Evolutionary conservation across 2,113 vertebrate species (phyloP).

Genomic region (Pituophis catenifer): DNA sequence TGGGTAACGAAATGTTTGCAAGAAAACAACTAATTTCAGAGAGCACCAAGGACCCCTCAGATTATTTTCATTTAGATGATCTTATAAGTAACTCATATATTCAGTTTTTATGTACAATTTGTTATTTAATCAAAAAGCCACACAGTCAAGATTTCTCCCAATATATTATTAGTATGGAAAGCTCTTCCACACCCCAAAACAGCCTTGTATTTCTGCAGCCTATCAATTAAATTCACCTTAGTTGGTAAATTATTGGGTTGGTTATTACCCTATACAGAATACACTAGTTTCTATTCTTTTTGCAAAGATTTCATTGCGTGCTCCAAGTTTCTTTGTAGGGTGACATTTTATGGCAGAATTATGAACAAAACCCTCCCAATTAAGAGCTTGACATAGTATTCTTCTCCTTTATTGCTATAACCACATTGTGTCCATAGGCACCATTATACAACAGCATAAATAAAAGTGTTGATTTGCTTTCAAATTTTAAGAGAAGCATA

Average conservation of each 20-base stretch:
- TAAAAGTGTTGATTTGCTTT: constrained; percentile 31
- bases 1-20: not conserved
- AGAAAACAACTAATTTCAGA: not conserved
- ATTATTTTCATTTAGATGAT: not conserved
- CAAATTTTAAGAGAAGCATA: constrained; percentile 13
- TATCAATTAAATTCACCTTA: constrained; percentile 60
- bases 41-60: too few species aligned
- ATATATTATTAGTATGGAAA: constrained; percentile 15
- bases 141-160: not conserved
- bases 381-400: constrained; percentile 36
- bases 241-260: constrained; percentile 55
- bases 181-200: constrained; percentile 22
- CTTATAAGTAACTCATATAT: not conserved
- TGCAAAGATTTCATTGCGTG: constrained; percentile 41
- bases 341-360: constrained; percentile 24
- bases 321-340: not conserved
- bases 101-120: constrained; percentile 55
- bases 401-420: not conserved
- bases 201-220: constrained; percentile 36
- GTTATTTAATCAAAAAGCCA: constrained; percentile 27
- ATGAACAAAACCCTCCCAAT: constrained; percentile 39
- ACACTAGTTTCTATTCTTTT: constrained; percentile 50
- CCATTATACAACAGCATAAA: constrained; percentile 28
- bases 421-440: constrained; percentile 6
- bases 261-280: constrained; percentile 33